Evolutionary conservation across 2,113 vertebrate species (phyloP).

Genomic region (Oncorhynchus clarkii): DNA sequence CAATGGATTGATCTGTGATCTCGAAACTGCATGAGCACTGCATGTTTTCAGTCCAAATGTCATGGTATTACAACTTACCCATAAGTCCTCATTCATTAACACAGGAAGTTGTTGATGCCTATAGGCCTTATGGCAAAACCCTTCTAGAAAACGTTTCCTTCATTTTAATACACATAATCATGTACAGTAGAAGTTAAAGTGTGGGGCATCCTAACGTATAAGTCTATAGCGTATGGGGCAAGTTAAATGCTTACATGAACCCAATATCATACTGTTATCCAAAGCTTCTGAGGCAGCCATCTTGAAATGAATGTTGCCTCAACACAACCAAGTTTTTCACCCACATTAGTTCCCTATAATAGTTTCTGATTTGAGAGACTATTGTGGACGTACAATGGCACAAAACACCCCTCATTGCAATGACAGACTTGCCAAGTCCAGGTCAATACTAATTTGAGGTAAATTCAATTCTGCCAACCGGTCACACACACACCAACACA

Average conservation of each 20-base stretch:
- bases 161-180: not conserved
- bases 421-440: too few relatives aligned
- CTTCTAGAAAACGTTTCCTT: not conserved
- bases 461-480: not conserved
- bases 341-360: not conserved
- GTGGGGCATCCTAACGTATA: not conserved
- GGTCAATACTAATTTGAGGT: too few relatives aligned
- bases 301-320: constrained; percentile 28
- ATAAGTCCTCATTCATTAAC: constrained; percentile 18
- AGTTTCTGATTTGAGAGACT: too few relatives aligned
- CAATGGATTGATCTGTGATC: constrained; percentile 64
- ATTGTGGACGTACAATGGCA: too few relatives aligned
- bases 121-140: constrained; percentile 6
- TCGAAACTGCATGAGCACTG: constrained; percentile 82
- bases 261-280: not conserved
- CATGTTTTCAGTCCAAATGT: constrained; percentile 81
- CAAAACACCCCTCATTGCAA: too few relatives aligned
- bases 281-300: constrained; percentile 11
- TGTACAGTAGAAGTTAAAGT: not conserved
- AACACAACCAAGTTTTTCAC: not conserved
- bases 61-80: constrained; percentile 16
- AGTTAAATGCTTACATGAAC: constrained; percentile 2
- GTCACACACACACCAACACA: not conserved
- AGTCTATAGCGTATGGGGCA: not conserved
- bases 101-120: constrained; percentile 5